These are phyloP conservation scores for Aelia acuminata DNA, from an alignment of 2,888 invertebrate genomes.

Conservation along the genomic window DNA sequence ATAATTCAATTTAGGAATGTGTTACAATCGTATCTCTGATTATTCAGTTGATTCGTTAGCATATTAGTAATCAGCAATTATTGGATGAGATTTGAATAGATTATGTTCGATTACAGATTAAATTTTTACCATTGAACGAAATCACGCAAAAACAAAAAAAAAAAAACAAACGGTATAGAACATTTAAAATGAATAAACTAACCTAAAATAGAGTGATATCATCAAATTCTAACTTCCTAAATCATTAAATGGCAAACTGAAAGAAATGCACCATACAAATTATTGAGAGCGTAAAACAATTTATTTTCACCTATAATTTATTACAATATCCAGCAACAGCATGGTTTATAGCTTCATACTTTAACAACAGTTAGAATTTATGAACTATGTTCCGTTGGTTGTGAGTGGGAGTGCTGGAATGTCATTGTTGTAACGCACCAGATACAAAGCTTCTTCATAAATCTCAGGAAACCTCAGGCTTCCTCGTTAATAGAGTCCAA, in stretches of 20 bases:
- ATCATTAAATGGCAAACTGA: no score
- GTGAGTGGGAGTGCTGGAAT: background rate
- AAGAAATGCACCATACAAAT: background rate
- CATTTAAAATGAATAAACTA: no score
- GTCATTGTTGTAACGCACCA: background rate
- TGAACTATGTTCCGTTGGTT: background rate
- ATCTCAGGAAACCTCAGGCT: background rate
- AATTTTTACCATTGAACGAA: background rate
- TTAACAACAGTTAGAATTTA: background rate
- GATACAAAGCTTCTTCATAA: slow-evolving; percentile 1
- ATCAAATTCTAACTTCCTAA: no score
- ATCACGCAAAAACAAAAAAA: background rate
- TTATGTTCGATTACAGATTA: no score
- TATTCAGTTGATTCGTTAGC: no score
- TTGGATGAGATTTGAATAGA: no score
- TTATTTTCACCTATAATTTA: background rate
- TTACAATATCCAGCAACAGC: background rate
- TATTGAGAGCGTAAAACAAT: background rate
- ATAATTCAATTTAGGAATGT: no score
- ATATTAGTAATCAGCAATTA: no score
- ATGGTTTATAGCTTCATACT: background rate
- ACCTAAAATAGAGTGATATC: background rate
- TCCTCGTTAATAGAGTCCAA: background rate
- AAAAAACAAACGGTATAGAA: background rate
- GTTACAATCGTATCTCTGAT: no score